phyloP scores from a whole-genome alignment of 2,113 vertebrate species.

The Pachycephala philippinensis region DNA sequence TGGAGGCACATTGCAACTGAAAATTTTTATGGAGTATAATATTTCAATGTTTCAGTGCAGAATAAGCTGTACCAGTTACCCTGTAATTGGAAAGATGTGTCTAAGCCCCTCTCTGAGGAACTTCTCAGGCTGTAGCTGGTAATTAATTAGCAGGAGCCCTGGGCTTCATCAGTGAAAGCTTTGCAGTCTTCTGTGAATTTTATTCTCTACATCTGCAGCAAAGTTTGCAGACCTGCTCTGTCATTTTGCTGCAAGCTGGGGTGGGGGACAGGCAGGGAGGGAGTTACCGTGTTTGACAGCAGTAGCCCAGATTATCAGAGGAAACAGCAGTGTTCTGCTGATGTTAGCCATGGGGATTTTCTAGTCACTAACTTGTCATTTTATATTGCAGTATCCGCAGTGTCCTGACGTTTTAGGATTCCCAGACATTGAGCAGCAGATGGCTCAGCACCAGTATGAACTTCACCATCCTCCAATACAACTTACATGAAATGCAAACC shows the following conservation, averaged over 20 bases:
- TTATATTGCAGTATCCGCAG: slow-evolving; percentile 59
- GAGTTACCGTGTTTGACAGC: not conserved
- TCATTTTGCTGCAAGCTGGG: not conserved
- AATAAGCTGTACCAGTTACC: not conserved
- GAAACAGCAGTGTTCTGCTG: not conserved
- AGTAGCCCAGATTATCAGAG: not conserved
- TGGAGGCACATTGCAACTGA: not conserved
- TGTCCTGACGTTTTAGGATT: slow-evolving; percentile 30
- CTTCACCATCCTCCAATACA: not conserved
- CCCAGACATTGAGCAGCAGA: not conserved
- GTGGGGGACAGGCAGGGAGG: fast-evolving
- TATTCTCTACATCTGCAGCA: not conserved
- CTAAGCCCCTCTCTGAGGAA: not conserved
- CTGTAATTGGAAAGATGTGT: not conserved
- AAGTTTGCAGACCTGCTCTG: not conserved
- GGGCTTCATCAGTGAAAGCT: not conserved
- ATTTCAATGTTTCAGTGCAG: not conserved
- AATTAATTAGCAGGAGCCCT: not conserved
- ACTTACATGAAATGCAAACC: not conserved
- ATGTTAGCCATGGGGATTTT: not conserved
- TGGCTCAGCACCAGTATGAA: not conserved
- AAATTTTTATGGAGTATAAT: not conserved
- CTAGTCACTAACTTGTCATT: not conserved
- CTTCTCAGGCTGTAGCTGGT: not conserved
- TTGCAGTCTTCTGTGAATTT: not conserved